Base-by-base conservation (phyloP, 2,113 vertebrate species). In the Halcyon malimbica region DNA sequence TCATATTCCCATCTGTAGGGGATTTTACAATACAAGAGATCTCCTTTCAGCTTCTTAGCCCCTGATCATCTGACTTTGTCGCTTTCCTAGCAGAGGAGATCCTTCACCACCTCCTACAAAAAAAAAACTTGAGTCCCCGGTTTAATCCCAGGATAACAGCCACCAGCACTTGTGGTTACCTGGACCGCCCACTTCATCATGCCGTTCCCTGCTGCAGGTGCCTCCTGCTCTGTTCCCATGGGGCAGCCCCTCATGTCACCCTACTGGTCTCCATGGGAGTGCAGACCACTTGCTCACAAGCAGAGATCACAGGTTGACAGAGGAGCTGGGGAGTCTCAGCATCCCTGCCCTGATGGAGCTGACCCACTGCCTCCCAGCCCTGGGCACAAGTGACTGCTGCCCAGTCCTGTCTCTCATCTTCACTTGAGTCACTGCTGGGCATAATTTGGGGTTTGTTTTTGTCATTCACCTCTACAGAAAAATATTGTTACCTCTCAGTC, bases 161-260 rank as follows among this genome's bases (percentile, higher is more conserved):
- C 54, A 21, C 41, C 41, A 42, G 28, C 2, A 0, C 33, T 21
- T 75, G 54, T 63, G 25, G 16, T 46, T 67, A 62, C 33, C 54
- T 69, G 39, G 18, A 3, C 42, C 56, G 44, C 1, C 6, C 42
- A n/a, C 13, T 77, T 39, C 39, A 26, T 76, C 77, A 15, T 39
- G 20, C 21, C 1, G 0, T n/a, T 79, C 62, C 29, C 29, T 23
- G 4, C 7, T 46, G 28, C 35, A 74, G 31, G 42, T 77, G 15
- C 59, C 31, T 85, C 25, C 10, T 48, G 13, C 37, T 17, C 35
- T 2, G 0, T 37, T 53, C 25, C 50, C 4, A 0, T 0, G 1
- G 23, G 74, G 10, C 54, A 67, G 75, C 26, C 16, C n/a, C 57
- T 63, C n/a, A 5, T 3, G 1, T 31, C 68, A 60, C 26, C 57